Evolutionary conservation across 1,140 invertebrate genomes (phyloP).

Genomic region (Anoplophora glabripennis): DNA sequence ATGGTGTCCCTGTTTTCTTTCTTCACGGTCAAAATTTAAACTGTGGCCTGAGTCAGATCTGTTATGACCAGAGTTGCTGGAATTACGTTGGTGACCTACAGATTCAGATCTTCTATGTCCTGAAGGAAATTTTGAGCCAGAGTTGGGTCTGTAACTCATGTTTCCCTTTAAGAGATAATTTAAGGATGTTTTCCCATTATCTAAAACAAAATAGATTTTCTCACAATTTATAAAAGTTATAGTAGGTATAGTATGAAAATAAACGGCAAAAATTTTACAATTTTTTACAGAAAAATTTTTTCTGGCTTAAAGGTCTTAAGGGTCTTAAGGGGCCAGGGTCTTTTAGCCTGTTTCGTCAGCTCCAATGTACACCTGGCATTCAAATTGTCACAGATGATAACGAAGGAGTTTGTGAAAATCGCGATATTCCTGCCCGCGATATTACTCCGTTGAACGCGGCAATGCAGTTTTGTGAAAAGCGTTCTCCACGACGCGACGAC

Average conservation of each 20-base stretch:
- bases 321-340: no score
- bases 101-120: constrained; percentile 42
- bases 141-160: constrained; percentile 39
- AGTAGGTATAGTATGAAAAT: not conserved
- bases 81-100: constrained; percentile 39
- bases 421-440: no score
- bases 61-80: constrained; percentile 37
- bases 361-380: no score
- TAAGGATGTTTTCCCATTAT: not conserved
- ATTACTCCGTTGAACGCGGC: no score
- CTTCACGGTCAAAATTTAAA: constrained; percentile 36
- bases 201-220: not conserved
- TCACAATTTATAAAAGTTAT: not conserved
- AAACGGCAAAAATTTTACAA: not conserved
- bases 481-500: no score
- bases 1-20: constrained; percentile 42
- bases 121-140: constrained; percentile 33
- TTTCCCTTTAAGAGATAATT: not conserved
- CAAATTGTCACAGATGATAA: no score
- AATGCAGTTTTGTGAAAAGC: no score
- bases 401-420: no score
- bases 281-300: no score
- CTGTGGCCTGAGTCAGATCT: constrained; percentile 45
- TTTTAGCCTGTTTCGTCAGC: no score
- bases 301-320: no score